Percentiles rank a stretch among this genome's conserved stretches.
Conservation (phyloP, 2,797 vertebrate species). For the Bradypodion ventrale region DNA sequence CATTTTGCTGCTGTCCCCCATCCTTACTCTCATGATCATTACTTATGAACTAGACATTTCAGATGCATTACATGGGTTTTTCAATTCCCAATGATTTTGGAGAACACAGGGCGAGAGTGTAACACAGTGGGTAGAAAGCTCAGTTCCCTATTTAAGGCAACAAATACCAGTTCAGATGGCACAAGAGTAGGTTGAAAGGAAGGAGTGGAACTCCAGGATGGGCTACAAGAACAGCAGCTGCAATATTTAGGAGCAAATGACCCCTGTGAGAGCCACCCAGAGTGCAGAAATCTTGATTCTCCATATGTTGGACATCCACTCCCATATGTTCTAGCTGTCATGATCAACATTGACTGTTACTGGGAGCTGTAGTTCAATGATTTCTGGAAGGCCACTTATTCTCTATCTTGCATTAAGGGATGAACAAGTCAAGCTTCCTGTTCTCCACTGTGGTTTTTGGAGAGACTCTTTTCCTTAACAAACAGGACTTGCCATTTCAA, state of each 20-base stretch:
- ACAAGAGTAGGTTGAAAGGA: neutral
- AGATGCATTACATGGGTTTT: neutral
- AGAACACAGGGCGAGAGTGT: neutral
- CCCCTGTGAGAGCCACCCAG: neutral
- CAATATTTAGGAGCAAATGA: too few species aligned
- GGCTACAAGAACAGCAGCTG: neutral
- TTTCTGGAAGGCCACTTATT: neutral
- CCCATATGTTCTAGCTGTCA: neutral
- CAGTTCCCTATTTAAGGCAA: neutral
- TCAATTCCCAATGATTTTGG: neutral
- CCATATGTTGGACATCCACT: neutral
- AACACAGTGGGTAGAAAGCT: neutral
- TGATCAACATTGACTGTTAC: too few species aligned
- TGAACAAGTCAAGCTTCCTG: too few species aligned
- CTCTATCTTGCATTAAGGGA: neutral
- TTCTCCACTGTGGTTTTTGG: neutral
- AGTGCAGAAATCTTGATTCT: neutral
- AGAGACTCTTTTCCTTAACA: neutral
- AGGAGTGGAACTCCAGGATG: neutral
- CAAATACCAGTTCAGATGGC: neutral
- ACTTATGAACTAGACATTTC: conserved; percentile 5
- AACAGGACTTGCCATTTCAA: neutral
- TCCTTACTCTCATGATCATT: neutral
- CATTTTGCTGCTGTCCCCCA: neutral
- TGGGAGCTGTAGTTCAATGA: neutral